Percentiles rank a stretch among this genome's conserved stretches.
These are phyloP conservation scores for Microtus obscurus DNA, from an alignment of 2,797 vertebrate species.

Conservation along the genomic window DNA sequence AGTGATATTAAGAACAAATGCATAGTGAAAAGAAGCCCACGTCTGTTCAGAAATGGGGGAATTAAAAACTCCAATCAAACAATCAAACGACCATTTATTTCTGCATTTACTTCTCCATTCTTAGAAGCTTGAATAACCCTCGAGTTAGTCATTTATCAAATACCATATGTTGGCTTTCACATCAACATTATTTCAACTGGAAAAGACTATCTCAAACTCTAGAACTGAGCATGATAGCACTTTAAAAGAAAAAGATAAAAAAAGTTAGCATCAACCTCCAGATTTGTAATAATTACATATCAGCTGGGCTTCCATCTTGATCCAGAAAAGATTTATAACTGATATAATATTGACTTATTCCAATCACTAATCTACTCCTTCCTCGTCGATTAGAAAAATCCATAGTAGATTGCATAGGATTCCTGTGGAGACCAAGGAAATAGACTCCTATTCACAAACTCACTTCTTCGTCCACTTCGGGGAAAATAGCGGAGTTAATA, in stretches of 20 bases:
- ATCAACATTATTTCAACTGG: neutral
- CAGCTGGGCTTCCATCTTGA: neutral
- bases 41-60: slow-evolving; percentile 6
- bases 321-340: neutral
- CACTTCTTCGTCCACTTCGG: neutral
- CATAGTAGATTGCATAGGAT: neutral
- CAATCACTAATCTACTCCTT: neutral
- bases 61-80: neutral
- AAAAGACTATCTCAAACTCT: neutral
- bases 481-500: neutral
- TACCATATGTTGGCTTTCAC: neutral
- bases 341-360: neutral
- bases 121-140: neutral
- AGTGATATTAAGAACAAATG: neutral
- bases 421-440: neutral
- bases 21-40: neutral
- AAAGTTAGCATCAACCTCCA: neutral
- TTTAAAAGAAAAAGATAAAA: neutral
- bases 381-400: neutral
- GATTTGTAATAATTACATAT: neutral
- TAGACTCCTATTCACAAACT: neutral
- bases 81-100: neutral
- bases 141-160: neutral
- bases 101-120: neutral
- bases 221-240: neutral